A percentile compares a stretch with the other conserved stretches of the same genome.
phyloP scores from a whole-genome alignment of 1,140 invertebrate genomes.

The Drosophila takahashii region DNA sequence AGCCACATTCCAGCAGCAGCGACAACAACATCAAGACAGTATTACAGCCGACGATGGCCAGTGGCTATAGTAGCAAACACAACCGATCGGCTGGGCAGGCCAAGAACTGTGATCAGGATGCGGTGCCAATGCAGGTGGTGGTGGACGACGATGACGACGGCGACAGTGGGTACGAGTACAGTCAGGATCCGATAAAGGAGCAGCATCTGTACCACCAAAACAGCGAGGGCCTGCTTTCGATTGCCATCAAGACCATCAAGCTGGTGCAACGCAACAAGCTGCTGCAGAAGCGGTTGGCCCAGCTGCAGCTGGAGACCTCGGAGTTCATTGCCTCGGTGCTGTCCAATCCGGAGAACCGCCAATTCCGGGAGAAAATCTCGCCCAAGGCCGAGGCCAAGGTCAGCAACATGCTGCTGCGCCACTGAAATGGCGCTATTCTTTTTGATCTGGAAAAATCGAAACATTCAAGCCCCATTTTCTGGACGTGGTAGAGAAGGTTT shows the following conservation, averaged over 20 bases:
- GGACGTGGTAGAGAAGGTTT: constrained; percentile 5
- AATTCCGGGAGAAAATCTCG: constrained; percentile 67
- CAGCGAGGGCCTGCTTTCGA: constrained; percentile 64
- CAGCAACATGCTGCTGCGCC: constrained; percentile 70
- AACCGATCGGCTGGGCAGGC: constrained; percentile 20
- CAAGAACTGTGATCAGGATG: constrained; percentile 42
- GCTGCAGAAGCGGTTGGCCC: constrained; percentile 68
- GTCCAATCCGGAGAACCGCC: constrained; percentile 79
- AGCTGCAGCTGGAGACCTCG: constrained; percentile 76
- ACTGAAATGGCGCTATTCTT: constrained; percentile 27
- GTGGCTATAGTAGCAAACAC: constrained; percentile 20
- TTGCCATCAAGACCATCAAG: constrained; percentile 79
- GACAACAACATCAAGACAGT: constrained; percentile 62
- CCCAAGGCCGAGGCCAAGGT: constrained; percentile 56
- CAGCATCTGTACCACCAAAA: constrained; percentile 37
- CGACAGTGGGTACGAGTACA: constrained; percentile 64
- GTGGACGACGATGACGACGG: constrained; percentile 30
- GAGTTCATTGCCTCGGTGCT: constrained; percentile 80
- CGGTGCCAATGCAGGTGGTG: constrained; percentile 18
- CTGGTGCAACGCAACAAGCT: constrained; percentile 80
- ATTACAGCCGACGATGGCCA: constrained; percentile 65
- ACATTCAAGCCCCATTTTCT: constrained; percentile 11
- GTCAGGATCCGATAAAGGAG: constrained; percentile 36
- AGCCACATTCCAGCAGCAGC: constrained; percentile 52
- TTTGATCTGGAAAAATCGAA: constrained; percentile 8